Conservation (phyloP, 2,888 invertebrate species). For the Tipula helvola region DNA sequence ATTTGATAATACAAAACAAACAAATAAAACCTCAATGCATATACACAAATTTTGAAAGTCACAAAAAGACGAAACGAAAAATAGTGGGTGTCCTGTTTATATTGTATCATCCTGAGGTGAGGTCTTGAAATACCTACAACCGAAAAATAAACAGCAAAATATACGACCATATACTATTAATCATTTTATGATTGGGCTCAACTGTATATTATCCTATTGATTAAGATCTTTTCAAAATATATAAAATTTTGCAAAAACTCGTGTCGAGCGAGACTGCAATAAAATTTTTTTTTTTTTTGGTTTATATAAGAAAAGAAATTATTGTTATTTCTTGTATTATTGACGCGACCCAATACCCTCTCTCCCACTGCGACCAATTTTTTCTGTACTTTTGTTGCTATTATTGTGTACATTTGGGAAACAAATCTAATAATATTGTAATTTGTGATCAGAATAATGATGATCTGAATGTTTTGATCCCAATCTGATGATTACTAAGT, state of each 20-base stretch:
- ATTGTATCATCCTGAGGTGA: not conserved
- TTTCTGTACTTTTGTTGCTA: not conserved
- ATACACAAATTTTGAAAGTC: not conserved
- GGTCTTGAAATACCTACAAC: not conserved
- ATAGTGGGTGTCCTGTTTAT: not conserved
- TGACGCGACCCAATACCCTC: not conserved
- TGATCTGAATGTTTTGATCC: not conserved
- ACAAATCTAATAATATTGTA: not conserved
- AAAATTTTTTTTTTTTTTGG: not conserved
- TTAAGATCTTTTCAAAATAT: not conserved
- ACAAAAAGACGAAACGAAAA: not conserved
- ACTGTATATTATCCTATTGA: not conserved
- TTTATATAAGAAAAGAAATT: not conserved
- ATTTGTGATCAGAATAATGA: not conserved
- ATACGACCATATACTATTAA: not conserved
- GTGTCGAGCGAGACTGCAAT: conserved; percentile 4
- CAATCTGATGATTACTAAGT: not conserved
- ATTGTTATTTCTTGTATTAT: not conserved
- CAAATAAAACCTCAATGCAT: not conserved
- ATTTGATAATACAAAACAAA: not conserved
- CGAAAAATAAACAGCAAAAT: not conserved
- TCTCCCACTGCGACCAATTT: not conserved
- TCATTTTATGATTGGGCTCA: not conserved
- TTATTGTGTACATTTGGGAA: not conserved
- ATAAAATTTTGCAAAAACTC: not conserved